A percentile compares a stretch with the other conserved stretches of the same genome.
These are phyloP conservation scores for Ranitomeya imitator DNA, from an alignment of 2,113 vertebrate genomes.

Conservation along the genomic window DNA sequence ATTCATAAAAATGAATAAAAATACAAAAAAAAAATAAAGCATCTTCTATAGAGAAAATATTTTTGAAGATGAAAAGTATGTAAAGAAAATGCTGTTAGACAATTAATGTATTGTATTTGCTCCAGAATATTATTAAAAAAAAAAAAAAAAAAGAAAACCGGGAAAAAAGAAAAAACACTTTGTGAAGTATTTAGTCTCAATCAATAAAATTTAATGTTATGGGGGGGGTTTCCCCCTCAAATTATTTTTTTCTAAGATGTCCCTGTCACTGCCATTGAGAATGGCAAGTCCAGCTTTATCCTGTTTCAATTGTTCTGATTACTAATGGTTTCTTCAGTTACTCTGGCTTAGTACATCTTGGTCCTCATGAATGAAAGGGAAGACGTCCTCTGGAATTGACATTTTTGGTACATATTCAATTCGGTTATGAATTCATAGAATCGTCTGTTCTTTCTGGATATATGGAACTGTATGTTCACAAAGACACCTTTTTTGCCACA, in stretches of 20 bases:
- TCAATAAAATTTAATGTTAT: not conserved
- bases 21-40: constrained; percentile 38
- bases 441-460: constrained; percentile 41
- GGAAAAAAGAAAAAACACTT: not conserved
- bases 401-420: constrained; percentile 32
- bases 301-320: not conserved
- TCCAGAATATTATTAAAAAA: constrained; percentile 45
- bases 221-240: not conserved
- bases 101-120: constrained; percentile 46
- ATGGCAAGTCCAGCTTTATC: not conserved
- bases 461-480: constrained; percentile 39
- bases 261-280: not conserved
- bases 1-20: constrained; percentile 28
- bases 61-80: constrained; percentile 48
- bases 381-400: constrained; percentile 14
- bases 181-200: constrained; percentile 34
- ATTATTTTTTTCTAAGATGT: not conserved
- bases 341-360: constrained; percentile 50
- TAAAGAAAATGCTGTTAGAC: constrained; percentile 47
- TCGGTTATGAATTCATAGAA: constrained; percentile 22
- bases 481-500: not conserved
- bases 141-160: constrained; percentile 31
- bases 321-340: not conserved
- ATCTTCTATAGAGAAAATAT: constrained; percentile 45
- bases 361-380: constrained; percentile 32